These are phyloP conservation scores for Myotis davidii DNA, from an alignment of 2,113 vertebrate genomes.

Conservation along the genomic window DNA sequence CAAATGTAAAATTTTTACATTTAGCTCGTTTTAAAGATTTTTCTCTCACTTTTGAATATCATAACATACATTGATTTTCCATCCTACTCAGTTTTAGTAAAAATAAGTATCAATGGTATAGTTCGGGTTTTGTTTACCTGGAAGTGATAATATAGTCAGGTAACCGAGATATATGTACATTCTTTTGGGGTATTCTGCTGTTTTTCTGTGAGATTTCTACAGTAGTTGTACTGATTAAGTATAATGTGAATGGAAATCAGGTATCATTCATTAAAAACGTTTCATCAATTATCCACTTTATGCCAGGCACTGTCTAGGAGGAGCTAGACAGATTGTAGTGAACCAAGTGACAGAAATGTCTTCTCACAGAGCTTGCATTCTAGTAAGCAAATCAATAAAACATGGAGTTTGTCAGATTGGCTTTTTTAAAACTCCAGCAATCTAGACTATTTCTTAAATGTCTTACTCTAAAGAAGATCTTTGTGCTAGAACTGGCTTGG, in stretches of 20 bases:
- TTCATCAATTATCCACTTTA: background rate
- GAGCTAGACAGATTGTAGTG: background rate
- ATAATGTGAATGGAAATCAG: background rate
- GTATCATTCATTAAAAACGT: background rate
- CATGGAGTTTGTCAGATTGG: background rate
- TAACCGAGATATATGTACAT: background rate
- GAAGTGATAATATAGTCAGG: background rate
- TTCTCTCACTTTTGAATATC: background rate
- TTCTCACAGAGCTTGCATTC: background rate
- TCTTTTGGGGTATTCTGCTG: background rate
- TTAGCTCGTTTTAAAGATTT: conserved; percentile 34
- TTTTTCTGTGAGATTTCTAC: background rate
- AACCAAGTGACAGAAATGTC: background rate
- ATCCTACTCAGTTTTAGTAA: background rate
- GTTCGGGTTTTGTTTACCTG: background rate
- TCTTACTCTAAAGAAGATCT: background rate
- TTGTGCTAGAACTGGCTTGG: background rate
- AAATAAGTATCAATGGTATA: background rate
- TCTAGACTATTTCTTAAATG: background rate
- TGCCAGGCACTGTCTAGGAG: background rate
- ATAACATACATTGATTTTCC: background rate
- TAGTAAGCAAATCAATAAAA: background rate
- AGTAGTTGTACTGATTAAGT: background rate
- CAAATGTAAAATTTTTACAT: background rate
- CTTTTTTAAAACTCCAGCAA: background rate